Base-by-base conservation (phyloP, 2,888 invertebrate genomes). In the Nycteola revayana region DNA sequence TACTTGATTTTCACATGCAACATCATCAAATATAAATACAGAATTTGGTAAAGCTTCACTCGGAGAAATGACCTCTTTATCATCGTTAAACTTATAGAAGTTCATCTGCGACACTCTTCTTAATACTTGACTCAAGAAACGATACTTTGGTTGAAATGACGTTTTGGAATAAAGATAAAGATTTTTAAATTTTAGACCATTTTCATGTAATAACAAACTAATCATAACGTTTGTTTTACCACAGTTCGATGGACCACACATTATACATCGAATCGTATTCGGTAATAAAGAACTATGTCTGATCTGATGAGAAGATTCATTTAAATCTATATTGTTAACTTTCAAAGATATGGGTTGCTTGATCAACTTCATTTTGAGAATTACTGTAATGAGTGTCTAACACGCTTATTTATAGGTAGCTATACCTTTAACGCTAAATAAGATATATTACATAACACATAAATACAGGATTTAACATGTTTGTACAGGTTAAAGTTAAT, bases 81-180 rank as follows among this genome's bases (percentile, higher is more conserved):
- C 8, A 1, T 9, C 6, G 20, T 28, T 28, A 9, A 28, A 28
- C 9, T 20, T 2, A 33, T 30, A 42, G 7, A 34, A 14, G 8
- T 42, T 30, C 28, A 38, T 9, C 10, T 36, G 27, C 3, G 44
- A 37, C 7, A 45, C 14, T 17, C 10, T 39, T 28, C 24, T 9
- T 9, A 48, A 14, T 5, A 44, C 32, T 25, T 42, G 25, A 3
- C 18, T 23, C 28, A 48, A 32, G 28, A 44, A 48, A 20, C 25
- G 25, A 26, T 49, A 49, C 28, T 49, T 49, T 6, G 43, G 34
- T 32, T 46, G 49, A 31, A 34, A 41, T 3, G 21, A 14, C 7
- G 49, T 41, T 32, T 49, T 49, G 1, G 43, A 49, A 11, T 49
- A 49, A 2, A 49, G 11, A 7, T 49, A 46, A 6, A 45, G 8